Evolutionary conservation across 2,113 vertebrate species (phyloP).

Genomic region (Daubentonia madagascariensis): DNA sequence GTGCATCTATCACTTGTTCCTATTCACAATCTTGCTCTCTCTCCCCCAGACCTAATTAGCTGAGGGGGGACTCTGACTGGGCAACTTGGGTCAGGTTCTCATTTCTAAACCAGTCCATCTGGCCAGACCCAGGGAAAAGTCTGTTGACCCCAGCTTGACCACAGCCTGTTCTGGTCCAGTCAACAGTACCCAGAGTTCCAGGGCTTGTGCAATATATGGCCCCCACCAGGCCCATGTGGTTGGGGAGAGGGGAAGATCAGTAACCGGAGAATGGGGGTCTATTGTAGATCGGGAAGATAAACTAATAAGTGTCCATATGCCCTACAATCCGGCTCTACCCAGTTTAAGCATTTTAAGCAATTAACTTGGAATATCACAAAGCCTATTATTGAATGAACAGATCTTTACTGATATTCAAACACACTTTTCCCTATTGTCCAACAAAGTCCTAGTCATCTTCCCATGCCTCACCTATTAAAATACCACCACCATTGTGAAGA

Average conservation of each 20-base stretch:
- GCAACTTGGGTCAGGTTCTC: neutral
- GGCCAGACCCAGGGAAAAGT: neutral
- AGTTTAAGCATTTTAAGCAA: neutral
- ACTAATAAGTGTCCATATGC: neutral
- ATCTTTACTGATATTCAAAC: conserved; percentile 21
- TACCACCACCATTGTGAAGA: neutral
- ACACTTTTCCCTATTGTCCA: neutral
- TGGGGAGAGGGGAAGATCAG: neutral
- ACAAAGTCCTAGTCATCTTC: neutral
- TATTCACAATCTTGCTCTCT: neutral
- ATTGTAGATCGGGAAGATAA: neutral
- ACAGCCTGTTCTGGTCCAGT: neutral
- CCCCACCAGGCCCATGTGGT: neutral
- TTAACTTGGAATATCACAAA: neutral
- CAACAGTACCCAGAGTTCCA: neutral
- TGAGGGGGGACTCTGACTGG: neutral
- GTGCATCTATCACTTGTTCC: neutral
- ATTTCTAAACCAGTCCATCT: neutral
- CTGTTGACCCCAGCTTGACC: neutral
- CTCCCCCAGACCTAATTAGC: neutral
- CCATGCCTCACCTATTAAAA: neutral
- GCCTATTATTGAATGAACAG: neutral
- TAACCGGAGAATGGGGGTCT: neutral
- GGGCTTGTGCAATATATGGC: neutral
- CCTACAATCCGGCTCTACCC: neutral